Evolutionary conservation across 2,113 vertebrate species (phyloP).

Genomic region (Dermatemys mawii): DNA sequence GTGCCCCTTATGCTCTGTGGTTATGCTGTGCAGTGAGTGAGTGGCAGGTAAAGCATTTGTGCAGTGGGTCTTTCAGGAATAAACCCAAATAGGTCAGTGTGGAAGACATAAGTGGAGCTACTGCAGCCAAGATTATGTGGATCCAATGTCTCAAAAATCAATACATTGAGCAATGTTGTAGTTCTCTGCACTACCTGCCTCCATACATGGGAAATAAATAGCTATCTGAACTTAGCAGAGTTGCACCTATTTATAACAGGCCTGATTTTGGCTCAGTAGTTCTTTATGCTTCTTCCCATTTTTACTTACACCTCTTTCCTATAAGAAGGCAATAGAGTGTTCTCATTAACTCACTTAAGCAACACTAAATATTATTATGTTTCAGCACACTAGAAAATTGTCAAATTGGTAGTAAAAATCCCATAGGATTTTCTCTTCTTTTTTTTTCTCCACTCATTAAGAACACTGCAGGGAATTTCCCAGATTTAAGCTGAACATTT

Average conservation of each 20-base stretch:
- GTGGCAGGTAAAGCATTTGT: neutral
- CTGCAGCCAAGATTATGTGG: neutral
- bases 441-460: neutral
- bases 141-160: neutral
- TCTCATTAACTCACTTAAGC: neutral
- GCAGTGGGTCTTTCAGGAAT: neutral
- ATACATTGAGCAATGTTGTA: neutral
- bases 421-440: neutral
- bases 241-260: neutral
- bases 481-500: neutral
- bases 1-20: neutral
- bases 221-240: neutral
- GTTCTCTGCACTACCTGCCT: neutral
- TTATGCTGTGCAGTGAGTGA: neutral
- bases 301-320: neutral
- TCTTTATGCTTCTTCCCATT: neutral
- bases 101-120: neutral
- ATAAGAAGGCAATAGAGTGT: neutral
- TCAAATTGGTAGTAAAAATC: neutral
- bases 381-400: neutral
- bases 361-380: constrained; percentile 7
- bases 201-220: fast-evolving
- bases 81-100: neutral
- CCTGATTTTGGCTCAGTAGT: neutral
- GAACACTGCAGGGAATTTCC: neutral